A percentile compares a stretch with the other conserved stretches of the same genome.
Conservation (phyloP, 1,140 invertebrate genomes). For the Delia radicum region DNA sequence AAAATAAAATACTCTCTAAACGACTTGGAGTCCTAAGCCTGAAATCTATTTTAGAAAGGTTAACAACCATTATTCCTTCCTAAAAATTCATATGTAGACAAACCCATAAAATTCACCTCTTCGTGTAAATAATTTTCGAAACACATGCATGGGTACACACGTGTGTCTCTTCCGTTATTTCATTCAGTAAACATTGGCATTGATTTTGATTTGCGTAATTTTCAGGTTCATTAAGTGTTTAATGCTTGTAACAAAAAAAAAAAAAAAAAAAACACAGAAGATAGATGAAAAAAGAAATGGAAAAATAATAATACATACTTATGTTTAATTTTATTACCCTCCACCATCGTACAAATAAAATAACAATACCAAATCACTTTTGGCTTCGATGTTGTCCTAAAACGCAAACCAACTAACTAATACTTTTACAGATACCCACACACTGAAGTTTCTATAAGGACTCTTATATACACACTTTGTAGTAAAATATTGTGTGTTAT, state of each 20-base stretch:
- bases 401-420: too few species aligned
- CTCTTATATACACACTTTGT: neutral
- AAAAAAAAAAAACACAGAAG: conserved; percentile 41
- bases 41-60: too few species aligned
- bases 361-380: neutral
- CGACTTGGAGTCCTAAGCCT: too few species aligned
- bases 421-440: neutral
- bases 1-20: too few species aligned
- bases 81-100: too few species aligned
- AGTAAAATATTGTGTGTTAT: neutral
- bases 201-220: conserved; percentile 50
- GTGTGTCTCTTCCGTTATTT: too few species aligned
- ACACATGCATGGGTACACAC: too few species aligned
- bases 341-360: neutral
- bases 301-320: too few species aligned
- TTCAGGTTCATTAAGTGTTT: conserved; percentile 55
- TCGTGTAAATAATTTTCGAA: too few species aligned
- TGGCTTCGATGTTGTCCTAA: neutral
- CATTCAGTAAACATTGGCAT: neutral
- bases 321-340: neutral
- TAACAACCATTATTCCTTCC: too few species aligned
- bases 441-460: neutral
- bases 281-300: neutral
- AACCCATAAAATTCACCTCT: too few species aligned
- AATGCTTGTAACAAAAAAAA: conserved; percentile 55